A percentile compares a stretch with the other conserved stretches of the same genome.
These are phyloP conservation scores for Acomys russatus DNA, from an alignment of 2,797 vertebrate genomes.

Conservation along the genomic window DNA sequence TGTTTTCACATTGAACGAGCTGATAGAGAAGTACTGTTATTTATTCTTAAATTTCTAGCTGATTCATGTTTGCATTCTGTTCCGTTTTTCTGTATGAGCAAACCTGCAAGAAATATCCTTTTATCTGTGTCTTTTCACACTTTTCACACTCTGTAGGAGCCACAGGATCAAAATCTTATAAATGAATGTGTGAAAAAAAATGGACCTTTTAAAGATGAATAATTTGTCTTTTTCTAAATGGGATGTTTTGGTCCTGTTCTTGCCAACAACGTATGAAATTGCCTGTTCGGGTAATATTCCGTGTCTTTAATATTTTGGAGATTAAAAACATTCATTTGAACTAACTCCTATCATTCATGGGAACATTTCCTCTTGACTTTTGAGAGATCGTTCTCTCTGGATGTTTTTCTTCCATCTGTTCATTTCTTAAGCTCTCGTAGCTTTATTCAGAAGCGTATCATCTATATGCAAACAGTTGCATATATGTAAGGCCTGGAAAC, in stretches of 20 bases:
- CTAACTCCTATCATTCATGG: constrained; percentile 6
- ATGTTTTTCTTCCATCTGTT: constrained; percentile 46
- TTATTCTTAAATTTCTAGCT: constrained; percentile 16
- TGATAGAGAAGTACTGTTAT: not conserved
- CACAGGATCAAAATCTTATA: not conserved
- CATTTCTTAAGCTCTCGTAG: not conserved
- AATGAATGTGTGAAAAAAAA: constrained; percentile 36
- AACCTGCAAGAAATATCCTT: constrained; percentile 2
- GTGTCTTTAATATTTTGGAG: not conserved
- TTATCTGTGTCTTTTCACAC: not conserved
- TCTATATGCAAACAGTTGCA: not conserved
- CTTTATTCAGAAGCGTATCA: not conserved
- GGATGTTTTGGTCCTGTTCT: not conserved
- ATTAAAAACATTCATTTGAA: constrained; percentile 49
- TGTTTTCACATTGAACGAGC: constrained; percentile 2
- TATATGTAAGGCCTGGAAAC: not conserved
- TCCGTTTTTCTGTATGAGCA: constrained; percentile 1
- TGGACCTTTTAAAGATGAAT: constrained; percentile 11
- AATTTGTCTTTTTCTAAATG: not conserved
- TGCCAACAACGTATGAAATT: constrained; percentile 30
- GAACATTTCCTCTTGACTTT: constrained; percentile 38
- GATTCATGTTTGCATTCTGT: constrained; percentile 42
- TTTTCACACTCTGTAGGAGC: constrained; percentile 16
- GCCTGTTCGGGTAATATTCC: constrained; percentile 5
- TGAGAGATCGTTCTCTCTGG: constrained; percentile 2